A percentile compares a stretch with the other conserved stretches of the same genome.
Conservation (phyloP, 2,888 invertebrate species). For the Caenorhabditis doughertyi region DNA sequence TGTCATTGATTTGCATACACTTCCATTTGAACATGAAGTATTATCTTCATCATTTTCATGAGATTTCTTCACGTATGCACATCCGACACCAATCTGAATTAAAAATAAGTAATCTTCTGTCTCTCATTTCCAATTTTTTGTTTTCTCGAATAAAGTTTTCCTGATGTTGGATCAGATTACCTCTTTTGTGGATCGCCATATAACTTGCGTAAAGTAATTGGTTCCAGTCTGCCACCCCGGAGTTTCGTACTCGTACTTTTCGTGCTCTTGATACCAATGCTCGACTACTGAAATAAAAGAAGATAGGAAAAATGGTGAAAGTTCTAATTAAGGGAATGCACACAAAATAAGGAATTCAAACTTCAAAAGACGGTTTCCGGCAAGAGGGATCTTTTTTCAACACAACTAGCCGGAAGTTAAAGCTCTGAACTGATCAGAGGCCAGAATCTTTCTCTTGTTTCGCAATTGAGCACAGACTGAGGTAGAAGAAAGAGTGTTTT, state of each 20-base stretch:
- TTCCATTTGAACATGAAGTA: slow-evolving; percentile 61
- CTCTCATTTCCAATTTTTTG: slow-evolving; percentile 34
- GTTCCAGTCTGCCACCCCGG: slow-evolving; percentile 82
- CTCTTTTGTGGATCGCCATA: slow-evolving; percentile 84
- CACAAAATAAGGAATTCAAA: not conserved
- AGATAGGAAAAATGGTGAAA: not conserved
- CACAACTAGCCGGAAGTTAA: slow-evolving; percentile 13
- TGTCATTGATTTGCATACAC: slow-evolving; percentile 57
- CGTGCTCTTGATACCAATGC: slow-evolving; percentile 80
- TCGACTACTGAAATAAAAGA: slow-evolving; percentile 66
- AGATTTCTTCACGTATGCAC: slow-evolving; percentile 64
- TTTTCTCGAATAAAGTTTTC: not conserved
- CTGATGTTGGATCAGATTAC: slow-evolving; percentile 61
- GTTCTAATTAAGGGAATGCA: not conserved
- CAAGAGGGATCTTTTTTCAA: not conserved
- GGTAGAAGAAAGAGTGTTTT: slow-evolving; percentile 50
- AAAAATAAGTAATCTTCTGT: not conserved
- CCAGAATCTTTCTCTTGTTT: slow-evolving; percentile 23
- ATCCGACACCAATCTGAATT: slow-evolving; percentile 75
- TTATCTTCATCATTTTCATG: slow-evolving; percentile 61
- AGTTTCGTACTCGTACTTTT: slow-evolving; percentile 81
- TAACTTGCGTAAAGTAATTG: slow-evolving; percentile 85
- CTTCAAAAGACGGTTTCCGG: not conserved
- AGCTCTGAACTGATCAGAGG: slow-evolving; percentile 17
- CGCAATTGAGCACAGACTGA: slow-evolving; percentile 39